Percentiles rank a stretch among this genome's conserved stretches.
phyloP scores from a whole-genome alignment of 2,113 vertebrate genomes.

The Dendropsophus ebraccatus region DNA sequence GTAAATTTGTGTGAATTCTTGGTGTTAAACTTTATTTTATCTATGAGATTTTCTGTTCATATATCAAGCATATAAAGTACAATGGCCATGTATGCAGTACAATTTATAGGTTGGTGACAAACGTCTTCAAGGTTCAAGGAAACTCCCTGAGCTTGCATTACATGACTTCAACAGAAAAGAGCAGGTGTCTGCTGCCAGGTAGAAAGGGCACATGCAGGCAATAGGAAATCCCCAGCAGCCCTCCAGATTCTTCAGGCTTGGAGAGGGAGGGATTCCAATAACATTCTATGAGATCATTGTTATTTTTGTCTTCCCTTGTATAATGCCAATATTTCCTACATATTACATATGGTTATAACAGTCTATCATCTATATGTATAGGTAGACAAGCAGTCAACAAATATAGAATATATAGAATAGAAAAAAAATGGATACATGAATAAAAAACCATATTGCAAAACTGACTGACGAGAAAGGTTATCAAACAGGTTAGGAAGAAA shows the following conservation, averaged over 20 bases:
- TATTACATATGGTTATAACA: neutral
- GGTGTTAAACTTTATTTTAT: too few relatives aligned
- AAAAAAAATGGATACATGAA: neutral
- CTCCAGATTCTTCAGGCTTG: neutral
- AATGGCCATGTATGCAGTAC: too few relatives aligned
- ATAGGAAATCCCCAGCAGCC: neutral
- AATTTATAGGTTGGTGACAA: too few relatives aligned
- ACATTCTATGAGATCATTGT: neutral
- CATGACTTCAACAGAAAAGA: neutral
- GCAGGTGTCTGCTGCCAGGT: neutral
- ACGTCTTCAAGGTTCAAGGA: neutral
- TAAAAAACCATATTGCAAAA: neutral
- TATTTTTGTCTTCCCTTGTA: neutral
- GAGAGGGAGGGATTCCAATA: neutral
- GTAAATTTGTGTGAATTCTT: too few relatives aligned
- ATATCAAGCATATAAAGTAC: too few relatives aligned
- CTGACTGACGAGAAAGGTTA: neutral
- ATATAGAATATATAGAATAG: neutral
- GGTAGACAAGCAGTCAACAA: neutral
- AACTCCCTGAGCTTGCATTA: too few relatives aligned
- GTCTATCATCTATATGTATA: neutral
- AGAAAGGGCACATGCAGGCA: neutral
- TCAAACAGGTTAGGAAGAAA: neutral
- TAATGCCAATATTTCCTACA: neutral
- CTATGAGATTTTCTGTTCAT: too few relatives aligned